Evolutionary conservation across 2,113 vertebrate species (phyloP).

Genomic region (western clawed frog (Xenopus tropicalis)): UCB_Xtro_10.0 CM004450.2:113193001-113193500

Average conservation of each 20-base stretch:
- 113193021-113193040: slow-evolving; percentile 78
- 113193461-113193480: neutral
- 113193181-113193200: slow-evolving; percentile 32
- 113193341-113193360: neutral
- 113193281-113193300: neutral
- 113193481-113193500: neutral
- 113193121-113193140: slow-evolving; percentile 20
- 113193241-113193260: neutral
- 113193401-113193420: neutral
- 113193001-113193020: slow-evolving; percentile 28
- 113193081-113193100: slow-evolving; percentile 75
- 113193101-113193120: slow-evolving; percentile 72
- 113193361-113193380: neutral
- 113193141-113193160: slow-evolving; percentile 6
- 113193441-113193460: neutral
- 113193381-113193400: slow-evolving; percentile 15
- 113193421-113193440: neutral
- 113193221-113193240: neutral
- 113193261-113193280: neutral
- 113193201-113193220: slow-evolving; percentile 20
- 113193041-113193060: slow-evolving; percentile 81
- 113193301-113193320: neutral
- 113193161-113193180: neutral
- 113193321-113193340: neutral
- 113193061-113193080: slow-evolving; percentile 98